A percentile compares a stretch with the other conserved stretches of the same genome.
phyloP scores from a whole-genome alignment of 2,797 vertebrate species.

The Linurgus olivaceus region DNA sequence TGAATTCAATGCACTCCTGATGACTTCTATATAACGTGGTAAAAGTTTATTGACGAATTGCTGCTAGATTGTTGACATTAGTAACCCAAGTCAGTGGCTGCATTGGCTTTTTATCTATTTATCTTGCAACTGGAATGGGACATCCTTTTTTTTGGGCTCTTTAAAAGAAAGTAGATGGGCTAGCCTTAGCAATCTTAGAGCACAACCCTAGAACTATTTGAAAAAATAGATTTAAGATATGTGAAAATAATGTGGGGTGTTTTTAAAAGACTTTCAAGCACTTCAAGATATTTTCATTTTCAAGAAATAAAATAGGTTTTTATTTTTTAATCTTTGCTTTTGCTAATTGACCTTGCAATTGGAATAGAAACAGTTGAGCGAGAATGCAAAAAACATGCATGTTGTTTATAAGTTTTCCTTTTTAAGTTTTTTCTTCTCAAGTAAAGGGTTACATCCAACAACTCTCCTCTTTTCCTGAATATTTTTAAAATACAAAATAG shows the following conservation, averaged over 20 bases:
- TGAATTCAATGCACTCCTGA: background rate
- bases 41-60: background rate
- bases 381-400: background rate
- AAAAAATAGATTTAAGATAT: background rate
- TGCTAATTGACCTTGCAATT: background rate
- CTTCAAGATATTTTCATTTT: background rate
- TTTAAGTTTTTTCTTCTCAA: background rate
- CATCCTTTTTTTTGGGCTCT: background rate
- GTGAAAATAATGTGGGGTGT: background rate
- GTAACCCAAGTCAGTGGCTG: background rate
- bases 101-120: background rate
- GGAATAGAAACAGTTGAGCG: fast-evolving
- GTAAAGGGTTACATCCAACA: fast-evolving
- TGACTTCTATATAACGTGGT: background rate
- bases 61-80: background rate
- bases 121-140: background rate
- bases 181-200: background rate
- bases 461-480: background rate
- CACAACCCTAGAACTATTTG: background rate
- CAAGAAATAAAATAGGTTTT: background rate
- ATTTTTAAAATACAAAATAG: background rate
- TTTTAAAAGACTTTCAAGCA: background rate
- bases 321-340: background rate
- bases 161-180: background rate
- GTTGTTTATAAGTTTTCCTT: background rate